Conservation (phyloP, 1,140 invertebrate species). For the Drosophila santomea region DNA sequence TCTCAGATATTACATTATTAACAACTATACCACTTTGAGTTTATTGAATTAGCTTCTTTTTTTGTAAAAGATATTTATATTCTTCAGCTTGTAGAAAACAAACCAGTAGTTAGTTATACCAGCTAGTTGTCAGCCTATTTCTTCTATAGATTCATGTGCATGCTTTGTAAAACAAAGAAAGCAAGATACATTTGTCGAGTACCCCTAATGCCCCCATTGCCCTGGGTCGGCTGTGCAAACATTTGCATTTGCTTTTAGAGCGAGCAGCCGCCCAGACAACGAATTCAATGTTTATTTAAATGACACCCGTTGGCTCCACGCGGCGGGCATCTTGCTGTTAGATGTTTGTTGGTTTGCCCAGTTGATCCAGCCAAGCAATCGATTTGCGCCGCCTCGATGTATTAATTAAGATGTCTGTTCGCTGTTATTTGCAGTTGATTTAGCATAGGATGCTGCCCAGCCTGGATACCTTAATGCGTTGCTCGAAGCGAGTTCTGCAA, state of each 20-base stretch:
- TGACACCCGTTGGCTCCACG: conserved; percentile 14
- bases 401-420: conserved; percentile 52
- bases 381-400: conserved; percentile 44
- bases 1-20: no score
- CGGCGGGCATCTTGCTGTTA: conserved; percentile 1
- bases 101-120: no score
- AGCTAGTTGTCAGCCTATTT: background rate
- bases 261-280: conserved; percentile 40
- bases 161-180: background rate
- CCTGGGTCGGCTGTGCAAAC: conserved; percentile 26
- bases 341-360: conserved; percentile 16
- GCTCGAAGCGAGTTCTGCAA: conserved; percentile 82
- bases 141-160: background rate
- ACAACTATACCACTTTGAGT: no score
- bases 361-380: background rate
- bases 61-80: background rate
- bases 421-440: conserved; percentile 66
- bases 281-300: conserved; percentile 74
- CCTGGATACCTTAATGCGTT: conserved; percentile 83
- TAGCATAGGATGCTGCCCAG: conserved; percentile 82
- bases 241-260: conserved; percentile 77
- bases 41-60: background rate
- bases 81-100: background rate
- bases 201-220: conserved; percentile 16
- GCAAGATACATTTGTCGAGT: background rate